phyloP scores from a whole-genome alignment of 2,888 invertebrate species.

The Heliconius charithonia region DNA sequence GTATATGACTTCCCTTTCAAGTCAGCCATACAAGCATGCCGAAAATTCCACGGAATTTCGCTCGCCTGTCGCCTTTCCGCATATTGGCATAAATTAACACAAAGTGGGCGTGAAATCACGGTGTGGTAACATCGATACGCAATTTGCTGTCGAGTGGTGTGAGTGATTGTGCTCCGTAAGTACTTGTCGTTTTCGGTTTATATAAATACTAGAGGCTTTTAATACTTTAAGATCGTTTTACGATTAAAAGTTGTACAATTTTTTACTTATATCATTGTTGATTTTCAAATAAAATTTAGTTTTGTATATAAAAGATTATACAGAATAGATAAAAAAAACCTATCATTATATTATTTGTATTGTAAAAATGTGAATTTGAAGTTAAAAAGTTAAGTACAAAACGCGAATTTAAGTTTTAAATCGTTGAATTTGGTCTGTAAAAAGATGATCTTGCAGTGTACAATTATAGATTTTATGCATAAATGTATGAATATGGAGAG shows the following conservation, averaged over 20 bases:
- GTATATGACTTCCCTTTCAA: slow-evolving; percentile 25
- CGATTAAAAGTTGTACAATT: not conserved
- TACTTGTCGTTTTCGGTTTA: not conserved
- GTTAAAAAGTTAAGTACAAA: too few species aligned
- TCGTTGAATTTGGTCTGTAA: too few species aligned
- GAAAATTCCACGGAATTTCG: slow-evolving; percentile 35
- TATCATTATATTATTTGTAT: too few species aligned
- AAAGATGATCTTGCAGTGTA: too few species aligned
- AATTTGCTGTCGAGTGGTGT: slow-evolving; percentile 56
- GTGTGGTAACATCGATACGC: slow-evolving; percentile 65
- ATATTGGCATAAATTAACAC: slow-evolving; percentile 60
- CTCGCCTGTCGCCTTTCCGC: slow-evolving; percentile 36
- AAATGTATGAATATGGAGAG: too few species aligned
- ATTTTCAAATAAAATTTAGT: too few species aligned
- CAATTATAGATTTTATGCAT: too few species aligned
- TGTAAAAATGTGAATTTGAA: too few species aligned
- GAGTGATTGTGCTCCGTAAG: slow-evolving; percentile 38
- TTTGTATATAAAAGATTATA: not conserved
- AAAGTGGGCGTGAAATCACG: slow-evolving; percentile 62
- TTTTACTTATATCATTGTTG: too few species aligned
- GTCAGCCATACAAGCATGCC: slow-evolving; percentile 4
- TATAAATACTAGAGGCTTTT: slow-evolving; percentile 8
- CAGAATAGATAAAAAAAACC: too few species aligned
- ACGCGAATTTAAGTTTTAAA: too few species aligned
- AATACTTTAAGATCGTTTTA: not conserved